These are phyloP conservation scores for Paramormyrops hopkinsi DNA, from an alignment of 2,797 vertebrate species.

Conservation along the genomic window DNA sequence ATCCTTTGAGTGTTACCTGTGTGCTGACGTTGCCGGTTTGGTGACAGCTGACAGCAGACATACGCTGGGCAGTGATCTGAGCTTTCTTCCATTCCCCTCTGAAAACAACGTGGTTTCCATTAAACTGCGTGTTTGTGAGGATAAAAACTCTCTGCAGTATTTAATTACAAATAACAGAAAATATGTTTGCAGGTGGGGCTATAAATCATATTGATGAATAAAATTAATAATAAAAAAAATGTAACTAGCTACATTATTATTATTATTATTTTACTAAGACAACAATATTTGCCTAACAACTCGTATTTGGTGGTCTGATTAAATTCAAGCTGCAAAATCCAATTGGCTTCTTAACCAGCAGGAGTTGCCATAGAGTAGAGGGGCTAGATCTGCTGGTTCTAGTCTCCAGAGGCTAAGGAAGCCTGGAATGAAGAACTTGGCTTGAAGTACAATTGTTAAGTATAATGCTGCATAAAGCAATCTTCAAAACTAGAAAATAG, in stretches of 20 bases:
- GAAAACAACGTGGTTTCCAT: not conserved
- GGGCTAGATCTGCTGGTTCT: not conserved
- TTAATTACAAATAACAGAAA: not conserved
- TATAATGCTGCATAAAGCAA: not conserved
- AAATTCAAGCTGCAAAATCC: not conserved
- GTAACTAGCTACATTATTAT: not conserved
- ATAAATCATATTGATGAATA: not conserved
- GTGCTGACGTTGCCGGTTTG: not conserved
- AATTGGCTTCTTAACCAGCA: not conserved
- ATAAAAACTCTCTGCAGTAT: not conserved
- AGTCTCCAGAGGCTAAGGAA: not conserved
- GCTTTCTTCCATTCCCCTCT: not conserved
- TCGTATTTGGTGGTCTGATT: not conserved
- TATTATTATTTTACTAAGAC: not conserved
- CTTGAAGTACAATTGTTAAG: not conserved
- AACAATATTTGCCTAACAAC: not conserved
- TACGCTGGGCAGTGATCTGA: not conserved
- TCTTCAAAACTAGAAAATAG: not conserved
- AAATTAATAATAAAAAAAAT: not conserved
- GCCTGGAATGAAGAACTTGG: not conserved
- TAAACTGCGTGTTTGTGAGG: not conserved
- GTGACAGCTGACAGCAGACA: not conserved
- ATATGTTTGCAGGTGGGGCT: not conserved
- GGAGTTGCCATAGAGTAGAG: not conserved
- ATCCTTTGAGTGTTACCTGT: not conserved